Evolutionary conservation across 2,797 vertebrate genomes (phyloP).

Genomic region (Rhabdophis nuchalis): DNA sequence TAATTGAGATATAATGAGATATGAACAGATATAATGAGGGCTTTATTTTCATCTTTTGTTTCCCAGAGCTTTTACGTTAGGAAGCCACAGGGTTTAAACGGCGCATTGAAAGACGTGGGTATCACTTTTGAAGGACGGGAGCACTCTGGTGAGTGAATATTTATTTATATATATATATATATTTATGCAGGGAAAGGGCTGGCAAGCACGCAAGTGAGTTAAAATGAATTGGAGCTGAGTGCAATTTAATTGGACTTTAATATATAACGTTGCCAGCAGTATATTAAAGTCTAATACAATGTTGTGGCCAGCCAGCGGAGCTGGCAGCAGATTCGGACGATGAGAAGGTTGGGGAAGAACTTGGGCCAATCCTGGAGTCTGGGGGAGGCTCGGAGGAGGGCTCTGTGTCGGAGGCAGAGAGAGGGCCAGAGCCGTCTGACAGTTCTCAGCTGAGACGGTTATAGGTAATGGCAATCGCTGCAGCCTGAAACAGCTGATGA

Average conservation of each 20-base stretch:
- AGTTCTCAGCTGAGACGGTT: no score
- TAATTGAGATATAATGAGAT: neutral
- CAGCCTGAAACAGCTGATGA: no score
- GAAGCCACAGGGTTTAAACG: slow-evolving; percentile 89
- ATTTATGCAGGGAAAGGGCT: neutral
- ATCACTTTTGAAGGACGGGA: slow-evolving; percentile 88
- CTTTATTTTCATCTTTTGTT: slow-evolving; percentile 25
- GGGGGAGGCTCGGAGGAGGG: no score
- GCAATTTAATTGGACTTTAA: neutral
- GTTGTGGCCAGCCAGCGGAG: no score
- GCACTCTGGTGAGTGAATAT: slow-evolving; percentile 84
- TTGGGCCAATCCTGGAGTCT: no score
- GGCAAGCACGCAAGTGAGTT: neutral
- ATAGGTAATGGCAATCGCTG: no score
- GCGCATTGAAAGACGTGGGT: slow-evolving; percentile 89
- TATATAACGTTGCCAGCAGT: neutral
- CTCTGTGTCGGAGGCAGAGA: no score
- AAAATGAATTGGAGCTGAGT: neutral
- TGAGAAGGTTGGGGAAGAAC: no score
- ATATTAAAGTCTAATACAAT: no score
- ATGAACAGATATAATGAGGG: neutral
- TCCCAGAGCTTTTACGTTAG: slow-evolving; percentile 85
- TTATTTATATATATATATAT: neutral
- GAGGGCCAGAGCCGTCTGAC: no score
- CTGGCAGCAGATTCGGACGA: no score